A percentile compares a stretch with the other conserved stretches of the same genome.
Conservation (phyloP, 2,888 invertebrate species). For the Argynnis bischoffii region DNA sequence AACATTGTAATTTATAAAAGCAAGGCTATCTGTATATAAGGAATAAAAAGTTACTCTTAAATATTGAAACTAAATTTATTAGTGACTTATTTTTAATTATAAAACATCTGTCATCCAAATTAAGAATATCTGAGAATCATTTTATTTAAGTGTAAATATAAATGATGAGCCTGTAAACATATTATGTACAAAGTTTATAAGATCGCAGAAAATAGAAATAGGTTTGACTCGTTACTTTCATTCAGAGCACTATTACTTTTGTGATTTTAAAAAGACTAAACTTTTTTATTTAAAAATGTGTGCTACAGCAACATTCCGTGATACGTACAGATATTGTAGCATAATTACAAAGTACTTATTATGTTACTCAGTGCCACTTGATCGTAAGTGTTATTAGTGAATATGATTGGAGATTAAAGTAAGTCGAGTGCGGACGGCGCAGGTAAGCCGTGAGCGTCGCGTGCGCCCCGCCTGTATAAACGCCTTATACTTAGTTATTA, state of each 20-base stretch:
- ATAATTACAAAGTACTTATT: conserved; percentile 20
- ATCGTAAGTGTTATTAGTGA: conserved; percentile 57
- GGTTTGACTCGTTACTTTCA: no score
- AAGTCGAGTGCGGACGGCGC: conserved; percentile 51
- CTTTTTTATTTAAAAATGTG: no score
- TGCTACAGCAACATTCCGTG: not conserved
- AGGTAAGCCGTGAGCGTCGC: conserved; percentile 55
- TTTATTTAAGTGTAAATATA: no score
- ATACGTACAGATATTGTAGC: not conserved
- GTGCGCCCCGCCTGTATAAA: conserved; percentile 56
- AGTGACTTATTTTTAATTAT: conserved; percentile 13
- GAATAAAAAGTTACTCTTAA: conserved; percentile 9
- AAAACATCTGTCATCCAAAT: conserved; percentile 22
- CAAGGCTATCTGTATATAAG: not conserved
- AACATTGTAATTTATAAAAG: conserved; percentile 6
- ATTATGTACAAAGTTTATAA: no score
- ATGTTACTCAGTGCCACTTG: conserved; percentile 33
- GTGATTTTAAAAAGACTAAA: no score
- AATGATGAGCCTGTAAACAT: no score
- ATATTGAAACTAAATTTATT: conserved; percentile 7
- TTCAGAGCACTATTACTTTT: no score
- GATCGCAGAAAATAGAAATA: no score
- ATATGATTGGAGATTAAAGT: conserved; percentile 66
- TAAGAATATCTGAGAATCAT: not conserved
- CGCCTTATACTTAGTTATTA: conserved; percentile 47